Percentiles rank a stretch among this genome's conserved stretches.
These are phyloP conservation scores for Myotis davidii DNA, from an alignment of 2,113 vertebrate genomes.

Conservation along the genomic window DNA sequence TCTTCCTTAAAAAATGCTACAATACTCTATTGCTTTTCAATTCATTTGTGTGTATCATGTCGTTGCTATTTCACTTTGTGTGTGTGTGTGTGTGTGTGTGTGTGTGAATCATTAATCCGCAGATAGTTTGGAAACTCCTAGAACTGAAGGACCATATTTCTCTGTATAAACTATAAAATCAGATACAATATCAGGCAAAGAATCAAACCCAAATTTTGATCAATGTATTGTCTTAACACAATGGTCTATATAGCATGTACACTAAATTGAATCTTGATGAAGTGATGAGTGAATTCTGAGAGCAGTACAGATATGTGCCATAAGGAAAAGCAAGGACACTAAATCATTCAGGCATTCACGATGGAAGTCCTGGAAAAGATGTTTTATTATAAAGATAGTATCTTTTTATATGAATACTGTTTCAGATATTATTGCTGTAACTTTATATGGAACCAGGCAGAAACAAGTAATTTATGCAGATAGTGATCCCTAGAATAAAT, in stretches of 20 bases:
- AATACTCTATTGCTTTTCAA: not conserved
- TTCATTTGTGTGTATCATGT: not conserved
- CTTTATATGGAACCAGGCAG: not conserved
- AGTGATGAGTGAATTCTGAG: slow-evolving; percentile 44
- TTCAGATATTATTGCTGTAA: slow-evolving; percentile 9
- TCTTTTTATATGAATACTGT: slow-evolving; percentile 12
- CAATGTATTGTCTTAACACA: slow-evolving; percentile 24
- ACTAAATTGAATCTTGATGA: slow-evolving; percentile 1
- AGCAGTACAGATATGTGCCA: not conserved
- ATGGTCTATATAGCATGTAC: not conserved
- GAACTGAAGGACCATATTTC: not conserved
- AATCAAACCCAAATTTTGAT: slow-evolving; percentile 39
- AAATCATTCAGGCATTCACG: slow-evolving; percentile 46
- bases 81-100: not conserved
- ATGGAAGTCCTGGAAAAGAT: slow-evolving; percentile 24
- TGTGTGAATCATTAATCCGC: not conserved
- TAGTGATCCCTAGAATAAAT: not conserved
- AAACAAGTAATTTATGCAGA: not conserved
- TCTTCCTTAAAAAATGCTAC: not conserved
- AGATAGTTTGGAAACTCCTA: not conserved
- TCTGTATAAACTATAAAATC: not conserved
- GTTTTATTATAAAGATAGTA: slow-evolving; percentile 51
- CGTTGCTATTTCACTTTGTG: not conserved
- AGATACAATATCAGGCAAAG: not conserved
- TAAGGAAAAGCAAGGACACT: not conserved